Evolutionary conservation across 2,888 invertebrate species (phyloP), one percentile per base, ranked within the genome.

Genomic region (Clusia tigrina): DNA sequence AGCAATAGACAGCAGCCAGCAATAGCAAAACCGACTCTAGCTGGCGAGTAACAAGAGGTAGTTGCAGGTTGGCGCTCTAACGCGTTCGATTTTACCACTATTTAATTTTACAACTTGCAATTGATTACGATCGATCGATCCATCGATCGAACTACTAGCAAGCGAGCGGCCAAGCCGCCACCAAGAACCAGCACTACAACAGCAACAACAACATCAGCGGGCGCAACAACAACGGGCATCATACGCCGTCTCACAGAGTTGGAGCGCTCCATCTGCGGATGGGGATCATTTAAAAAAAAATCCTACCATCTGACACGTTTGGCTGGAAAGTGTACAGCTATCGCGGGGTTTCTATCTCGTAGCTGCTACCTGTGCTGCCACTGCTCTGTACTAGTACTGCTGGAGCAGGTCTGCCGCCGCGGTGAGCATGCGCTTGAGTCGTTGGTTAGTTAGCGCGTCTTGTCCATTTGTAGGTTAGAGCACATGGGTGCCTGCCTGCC

Each of bases 71-170:
- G 63, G 63, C 61, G 68, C 67, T 64, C 69, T 58, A 65, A 60
- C 65, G 64, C 67, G 62, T 54, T 54, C 64, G 60, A 71, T 72
- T 72, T 74, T 68, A 68, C 65, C 65, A 65, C 63, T 64, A 65
- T 65, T 67, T 69, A 63, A 60, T 63, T 65, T 56, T 69, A 69
- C 74, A 69, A 70, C 67, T 70, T 64, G 70, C 62, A 64, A 64
- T 68, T 72, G 77, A 77, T 78, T 71, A 72, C 72, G 71, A 77
- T 77, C 77, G 70, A 73, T 9, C 48, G 18, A 48, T 3, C 18
- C 22, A 20, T 9, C 70, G 69, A 70, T 69, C 67, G 69, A 2
- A 66, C 65, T 58, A 57, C 62, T 17, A 32, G 32, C n/a, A n/a
- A n/a, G n/a, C n/a, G n/a, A n/a, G n/a, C n/a, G n/a, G n/a, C n/a